These are phyloP conservation scores for Onychomys arenicola DNA, from an alignment of 2,797 vertebrate genomes.

Conservation along the genomic window DNA sequence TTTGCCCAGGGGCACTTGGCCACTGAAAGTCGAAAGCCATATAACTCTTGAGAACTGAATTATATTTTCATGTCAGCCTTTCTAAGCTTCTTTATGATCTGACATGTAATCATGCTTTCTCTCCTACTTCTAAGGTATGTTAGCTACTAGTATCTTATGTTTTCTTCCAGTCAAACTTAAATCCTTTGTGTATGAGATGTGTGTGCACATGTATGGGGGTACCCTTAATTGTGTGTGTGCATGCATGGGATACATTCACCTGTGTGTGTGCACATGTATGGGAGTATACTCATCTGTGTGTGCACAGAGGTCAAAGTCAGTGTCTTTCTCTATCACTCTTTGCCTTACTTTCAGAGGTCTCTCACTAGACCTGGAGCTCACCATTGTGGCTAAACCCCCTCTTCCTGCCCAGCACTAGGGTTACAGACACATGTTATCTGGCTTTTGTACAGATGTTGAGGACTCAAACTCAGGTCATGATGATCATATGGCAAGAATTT, in stretches of 20 bases:
- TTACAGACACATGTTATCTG: neutral
- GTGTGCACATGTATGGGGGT: no score
- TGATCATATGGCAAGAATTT: neutral
- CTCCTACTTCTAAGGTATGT: neutral
- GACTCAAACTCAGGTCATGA: no score
- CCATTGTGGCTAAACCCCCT: neutral
- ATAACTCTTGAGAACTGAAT: neutral
- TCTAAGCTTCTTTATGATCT: neutral
- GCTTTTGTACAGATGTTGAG: neutral
- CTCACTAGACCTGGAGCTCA: neutral
- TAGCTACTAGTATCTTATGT: neutral
- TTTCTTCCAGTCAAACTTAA: neutral
- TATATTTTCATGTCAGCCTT: neutral
- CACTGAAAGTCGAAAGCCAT: neutral
- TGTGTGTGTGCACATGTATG: neutral
- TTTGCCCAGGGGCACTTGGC: neutral
- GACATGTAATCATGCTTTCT: neutral
- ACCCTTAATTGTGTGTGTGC: neutral
- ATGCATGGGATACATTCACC: neutral
- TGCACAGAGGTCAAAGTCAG: neutral
- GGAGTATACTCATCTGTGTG: neutral
- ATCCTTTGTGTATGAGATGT: neutral
- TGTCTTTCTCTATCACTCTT: neutral
- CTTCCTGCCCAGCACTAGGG: neutral
- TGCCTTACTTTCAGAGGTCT: neutral